phyloP scores from a whole-genome alignment of 2,888 invertebrate genomes.

The Chrysolina americana region DNA sequence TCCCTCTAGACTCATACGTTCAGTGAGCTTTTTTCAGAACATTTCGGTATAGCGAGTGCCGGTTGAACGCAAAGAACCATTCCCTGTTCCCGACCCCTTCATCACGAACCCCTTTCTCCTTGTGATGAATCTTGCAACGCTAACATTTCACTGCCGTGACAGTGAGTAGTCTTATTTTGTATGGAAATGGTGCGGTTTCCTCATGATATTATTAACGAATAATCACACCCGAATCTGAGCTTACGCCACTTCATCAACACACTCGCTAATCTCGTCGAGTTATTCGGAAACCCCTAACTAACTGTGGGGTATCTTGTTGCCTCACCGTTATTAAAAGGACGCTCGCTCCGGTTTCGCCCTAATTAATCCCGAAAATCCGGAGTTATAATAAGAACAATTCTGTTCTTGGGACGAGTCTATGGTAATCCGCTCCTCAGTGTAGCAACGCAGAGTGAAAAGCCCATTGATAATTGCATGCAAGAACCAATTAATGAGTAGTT shows the following conservation, averaged over 20 bases:
- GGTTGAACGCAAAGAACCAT: neutral
- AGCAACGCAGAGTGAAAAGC: no score
- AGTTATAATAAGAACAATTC: neutral
- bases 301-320: neutral
- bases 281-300: conserved; percentile 22
- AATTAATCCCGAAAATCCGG: conserved; percentile 1
- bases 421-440: neutral
- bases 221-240: conserved; percentile 31
- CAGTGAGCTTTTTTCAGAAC: no score
- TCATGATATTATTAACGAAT: conserved; percentile 30
- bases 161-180: neutral
- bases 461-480: no score
- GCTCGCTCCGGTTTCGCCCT: neutral
- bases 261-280: conserved; percentile 29
- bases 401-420: no score
- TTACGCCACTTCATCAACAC: conserved; percentile 37
- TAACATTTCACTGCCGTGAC: conserved; percentile 7
- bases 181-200: neutral
- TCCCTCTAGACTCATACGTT: no score
- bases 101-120: neutral
- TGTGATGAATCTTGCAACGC: neutral
- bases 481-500: no score
- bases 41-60: no score
- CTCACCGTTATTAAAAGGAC: neutral
- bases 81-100: neutral